A percentile compares a stretch with the other conserved stretches of the same genome.
Evolutionary conservation across 2,888 invertebrate species (phyloP).

Genomic region (Chymomyza caudatula): DNA sequence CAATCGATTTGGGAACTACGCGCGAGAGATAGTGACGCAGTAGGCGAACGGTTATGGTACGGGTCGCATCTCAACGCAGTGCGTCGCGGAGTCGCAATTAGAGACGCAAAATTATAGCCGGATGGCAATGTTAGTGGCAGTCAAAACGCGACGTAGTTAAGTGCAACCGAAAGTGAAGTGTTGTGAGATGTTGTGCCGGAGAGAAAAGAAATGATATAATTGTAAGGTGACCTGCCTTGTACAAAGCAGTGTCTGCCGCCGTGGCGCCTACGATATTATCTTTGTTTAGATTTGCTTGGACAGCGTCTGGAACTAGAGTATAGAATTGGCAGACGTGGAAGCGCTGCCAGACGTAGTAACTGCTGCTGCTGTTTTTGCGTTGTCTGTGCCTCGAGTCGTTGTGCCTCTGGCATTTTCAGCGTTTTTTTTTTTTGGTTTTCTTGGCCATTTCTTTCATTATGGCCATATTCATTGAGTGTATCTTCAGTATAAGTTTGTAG

Average conservation of each 20-base stretch:
- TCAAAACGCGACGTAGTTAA: not conserved
- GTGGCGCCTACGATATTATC: conserved; percentile 10
- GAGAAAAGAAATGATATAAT: no score
- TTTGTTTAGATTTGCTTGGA: conserved; percentile 12
- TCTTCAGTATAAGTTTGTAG: not conserved
- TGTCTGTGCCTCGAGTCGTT: conserved; percentile 29
- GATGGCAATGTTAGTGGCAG: not conserved
- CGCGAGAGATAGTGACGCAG: conserved; percentile 27
- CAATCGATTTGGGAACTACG: conserved; percentile 50
- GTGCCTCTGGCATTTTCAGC: not conserved
- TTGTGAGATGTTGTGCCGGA: conserved; percentile 2
- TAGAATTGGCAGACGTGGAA: no score
- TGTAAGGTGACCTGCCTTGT: no score
- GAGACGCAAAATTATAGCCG: not conserved
- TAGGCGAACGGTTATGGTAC: not conserved
- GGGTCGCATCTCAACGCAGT: not conserved
- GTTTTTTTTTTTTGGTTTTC: conserved; percentile 20
- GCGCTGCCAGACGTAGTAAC: conserved; percentile 39
- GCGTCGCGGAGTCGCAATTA: not conserved
- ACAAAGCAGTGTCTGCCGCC: not conserved
- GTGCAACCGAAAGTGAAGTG: not conserved
- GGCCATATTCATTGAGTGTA: not conserved
- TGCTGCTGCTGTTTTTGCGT: not conserved
- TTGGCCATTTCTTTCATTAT: conserved; percentile 12
- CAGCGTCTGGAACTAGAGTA: not conserved